Evolutionary conservation across 2,888 invertebrate genomes (phyloP).

Genomic region (Philaethria dido): DNA sequence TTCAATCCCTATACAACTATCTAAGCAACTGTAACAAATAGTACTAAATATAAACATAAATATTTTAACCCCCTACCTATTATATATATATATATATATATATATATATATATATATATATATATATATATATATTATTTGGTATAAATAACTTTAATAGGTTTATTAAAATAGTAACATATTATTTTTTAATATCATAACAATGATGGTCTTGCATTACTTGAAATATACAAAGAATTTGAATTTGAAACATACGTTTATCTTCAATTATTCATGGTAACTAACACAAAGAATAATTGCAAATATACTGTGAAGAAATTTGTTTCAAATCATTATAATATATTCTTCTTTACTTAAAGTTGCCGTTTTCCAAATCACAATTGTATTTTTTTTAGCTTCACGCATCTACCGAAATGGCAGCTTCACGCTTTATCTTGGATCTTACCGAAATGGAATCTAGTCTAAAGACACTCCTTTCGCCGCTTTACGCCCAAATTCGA

Average conservation of each 20-base stretch:
- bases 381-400: neutral
- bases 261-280: constrained; percentile 1
- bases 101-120: no score
- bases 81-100: no score
- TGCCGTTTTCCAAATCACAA: neutral
- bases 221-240: neutral
- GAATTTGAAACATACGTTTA: neutral
- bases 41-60: neutral
- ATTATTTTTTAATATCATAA: neutral
- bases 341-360: neutral
- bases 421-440: no score
- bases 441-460: neutral
- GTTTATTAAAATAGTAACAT: neutral
- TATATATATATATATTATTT: no score
- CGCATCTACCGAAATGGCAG: neutral
- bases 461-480: neutral
- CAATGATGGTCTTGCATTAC: neutral
- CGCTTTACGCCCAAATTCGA: no score
- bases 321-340: neutral
- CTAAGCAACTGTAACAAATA: neutral
- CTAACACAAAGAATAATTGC: neutral
- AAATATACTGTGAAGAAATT: neutral
- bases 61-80: neutral
- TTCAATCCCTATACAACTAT: no score
- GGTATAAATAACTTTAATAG: neutral